Conservation (phyloP, 2,113 vertebrate species). For the Setophaga petechia region DNA sequence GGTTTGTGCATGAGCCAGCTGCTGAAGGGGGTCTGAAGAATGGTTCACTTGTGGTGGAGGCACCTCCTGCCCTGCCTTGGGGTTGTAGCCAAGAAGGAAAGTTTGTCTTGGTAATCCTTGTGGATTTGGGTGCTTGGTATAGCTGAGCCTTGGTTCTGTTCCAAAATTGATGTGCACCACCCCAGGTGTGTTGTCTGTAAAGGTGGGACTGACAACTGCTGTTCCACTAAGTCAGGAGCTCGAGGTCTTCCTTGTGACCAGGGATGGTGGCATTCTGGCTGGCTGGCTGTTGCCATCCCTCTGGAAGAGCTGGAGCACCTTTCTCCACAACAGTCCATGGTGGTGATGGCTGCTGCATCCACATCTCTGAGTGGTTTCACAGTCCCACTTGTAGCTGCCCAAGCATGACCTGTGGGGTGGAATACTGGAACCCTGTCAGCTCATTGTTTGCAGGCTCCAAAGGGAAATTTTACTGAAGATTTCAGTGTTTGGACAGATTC, state of each 20-base stretch:
- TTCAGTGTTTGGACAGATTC: neutral
- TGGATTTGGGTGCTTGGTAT: neutral
- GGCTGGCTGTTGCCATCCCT: neutral
- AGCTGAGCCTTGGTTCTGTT: neutral
- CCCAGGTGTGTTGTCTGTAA: neutral
- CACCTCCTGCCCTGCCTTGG: neutral
- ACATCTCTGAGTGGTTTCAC: accelerated
- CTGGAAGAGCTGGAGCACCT: neutral
- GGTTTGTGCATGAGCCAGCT: neutral
- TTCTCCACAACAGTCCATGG: neutral
- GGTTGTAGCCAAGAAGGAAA: neutral
- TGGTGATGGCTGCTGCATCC: neutral
- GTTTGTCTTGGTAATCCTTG: neutral
- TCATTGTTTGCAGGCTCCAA: neutral
- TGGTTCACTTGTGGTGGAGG: neutral
- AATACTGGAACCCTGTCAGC: neutral
- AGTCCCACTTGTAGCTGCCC: neutral
- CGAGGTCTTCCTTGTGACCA: neutral
- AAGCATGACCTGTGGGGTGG: neutral
- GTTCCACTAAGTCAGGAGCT: neutral
- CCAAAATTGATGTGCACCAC: accelerated
- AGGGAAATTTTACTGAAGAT: neutral
- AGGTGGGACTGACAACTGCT: neutral
- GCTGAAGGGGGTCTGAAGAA: neutral
- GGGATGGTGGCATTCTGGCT: neutral